Conservation (phyloP, 1,140 invertebrate species). For the Drosophila ironensis region DNA sequence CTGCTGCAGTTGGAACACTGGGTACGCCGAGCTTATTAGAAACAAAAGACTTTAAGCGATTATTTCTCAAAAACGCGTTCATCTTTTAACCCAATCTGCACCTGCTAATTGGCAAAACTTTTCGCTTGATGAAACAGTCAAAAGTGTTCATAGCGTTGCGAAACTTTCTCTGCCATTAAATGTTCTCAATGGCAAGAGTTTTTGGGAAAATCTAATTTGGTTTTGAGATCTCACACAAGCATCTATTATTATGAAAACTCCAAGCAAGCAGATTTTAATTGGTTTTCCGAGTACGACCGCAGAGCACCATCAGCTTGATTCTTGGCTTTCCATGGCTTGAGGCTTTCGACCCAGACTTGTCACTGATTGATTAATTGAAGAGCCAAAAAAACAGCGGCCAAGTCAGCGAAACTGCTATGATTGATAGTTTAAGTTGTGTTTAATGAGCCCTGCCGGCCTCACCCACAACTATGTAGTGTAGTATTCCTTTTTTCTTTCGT, state of each 20-base stretch:
- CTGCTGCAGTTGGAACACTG: neutral
- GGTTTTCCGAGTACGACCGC: too few relatives aligned
- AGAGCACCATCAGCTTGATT: conserved; percentile 7
- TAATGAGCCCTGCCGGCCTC: conserved; percentile 52
- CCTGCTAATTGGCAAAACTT: neutral
- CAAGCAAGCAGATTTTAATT: too few relatives aligned
- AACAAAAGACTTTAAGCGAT: neutral
- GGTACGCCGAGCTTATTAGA: conserved; percentile 2
- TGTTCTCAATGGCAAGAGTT: neutral
- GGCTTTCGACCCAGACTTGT: conserved; percentile 10
- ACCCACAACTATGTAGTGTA: too few relatives aligned
- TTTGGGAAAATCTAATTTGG: neutral
- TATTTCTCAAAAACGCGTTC: neutral
- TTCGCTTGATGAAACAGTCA: neutral
- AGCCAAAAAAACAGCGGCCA: conserved; percentile 32
- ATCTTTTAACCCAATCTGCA: neutral
- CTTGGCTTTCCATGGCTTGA: neutral
- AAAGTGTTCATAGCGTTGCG: neutral
- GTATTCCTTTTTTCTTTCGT: conserved; percentile 5
- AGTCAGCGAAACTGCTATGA: conserved; percentile 40
- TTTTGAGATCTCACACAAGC: neutral
- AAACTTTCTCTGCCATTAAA: neutral
- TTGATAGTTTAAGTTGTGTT: conserved; percentile 62
- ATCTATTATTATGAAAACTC: too few relatives aligned
- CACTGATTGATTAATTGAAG: conserved; percentile 63